Base-by-base conservation (phyloP, 2,888 invertebrate species). In the Neocrepidodera transversa region DNA sequence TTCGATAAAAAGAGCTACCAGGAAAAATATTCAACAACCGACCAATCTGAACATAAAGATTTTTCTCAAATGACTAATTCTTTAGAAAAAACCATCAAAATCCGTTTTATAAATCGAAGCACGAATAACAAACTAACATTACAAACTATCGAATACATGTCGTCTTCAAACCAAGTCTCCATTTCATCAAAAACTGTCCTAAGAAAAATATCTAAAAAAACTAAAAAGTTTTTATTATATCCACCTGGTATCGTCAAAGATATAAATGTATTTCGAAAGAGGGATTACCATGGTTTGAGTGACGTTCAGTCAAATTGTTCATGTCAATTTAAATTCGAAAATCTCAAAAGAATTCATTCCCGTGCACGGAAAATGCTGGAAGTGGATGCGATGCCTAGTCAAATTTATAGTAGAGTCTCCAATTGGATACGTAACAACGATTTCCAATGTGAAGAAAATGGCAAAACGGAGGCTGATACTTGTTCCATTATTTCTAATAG, bases 351-450 rank as follows among this genome's bases (percentile, higher is more conserved):
- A 65, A 67, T 69, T 62, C 63, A 58, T 68, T 70, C 57, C 51
- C 51, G 57, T 47, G 66, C 59, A 53, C 60, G 56, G 38, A 68
- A 52, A 8, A 69, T 71, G 68, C 54, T 55, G 32, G 63, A 70
- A 17, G 56, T 55, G 5, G 67, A 69, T 7, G 66, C 60, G 13
- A 54, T 66, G 45, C 59, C 69, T 7, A 70, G 70, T 32, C 65
- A 70, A 49, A 69, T 66, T 13, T 75, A 69, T 50, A 71, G 68
- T 38, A 68, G 74, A 55, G 75, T 79, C 6, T 71, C 74, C 1
- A 72, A 75, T 36, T 79, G 79, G 79, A 74, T 78, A 18, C 75
- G 70, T 57, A 64, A 69, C 8, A 75, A 76, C 45, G 75, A 78
- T 68, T 79, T 79, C 61, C 64, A 70, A 8, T 62, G 45, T 28